Conservation (phyloP, 2,888 invertebrate genomes). For the Meloe dianella region DNA sequence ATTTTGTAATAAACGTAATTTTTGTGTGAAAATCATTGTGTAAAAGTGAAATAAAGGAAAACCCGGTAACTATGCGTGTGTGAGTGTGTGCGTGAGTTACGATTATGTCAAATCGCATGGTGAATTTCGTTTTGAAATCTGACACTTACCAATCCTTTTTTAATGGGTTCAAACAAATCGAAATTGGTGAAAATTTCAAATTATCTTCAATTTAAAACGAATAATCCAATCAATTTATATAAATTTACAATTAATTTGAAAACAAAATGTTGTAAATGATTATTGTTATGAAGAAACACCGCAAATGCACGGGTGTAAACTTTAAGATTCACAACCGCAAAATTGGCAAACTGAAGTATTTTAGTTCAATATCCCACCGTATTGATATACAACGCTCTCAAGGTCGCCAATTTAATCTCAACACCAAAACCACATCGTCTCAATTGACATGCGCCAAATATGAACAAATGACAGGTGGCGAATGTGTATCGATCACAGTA, state of each 20-base stretch:
- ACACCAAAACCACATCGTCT: constrained; percentile 30
- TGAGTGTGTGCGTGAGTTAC: neutral
- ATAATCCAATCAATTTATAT: neutral
- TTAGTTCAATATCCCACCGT: constrained; percentile 39
- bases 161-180: neutral
- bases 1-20: neutral
- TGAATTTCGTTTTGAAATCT: constrained; percentile 12
- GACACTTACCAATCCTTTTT: constrained; percentile 2
- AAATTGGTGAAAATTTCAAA: no score
- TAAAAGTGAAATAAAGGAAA: constrained; percentile 24
- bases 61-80: constrained; percentile 18
- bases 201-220: no score
- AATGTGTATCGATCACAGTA: constrained; percentile 8
- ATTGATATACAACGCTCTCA: constrained; percentile 39
- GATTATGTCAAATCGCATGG: constrained; percentile 13
- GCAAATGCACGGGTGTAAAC: constrained; percentile 56
- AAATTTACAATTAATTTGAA: neutral
- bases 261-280: neutral
- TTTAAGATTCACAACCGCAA: constrained; percentile 41
- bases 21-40: neutral
- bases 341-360: constrained; percentile 43
- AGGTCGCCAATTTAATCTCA: constrained; percentile 40
- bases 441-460: constrained; percentile 28
- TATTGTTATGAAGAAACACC: constrained; percentile 45
- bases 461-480: neutral